A percentile compares a stretch with the other conserved stretches of the same genome.
These are phyloP conservation scores for Andrena praecox DNA, from an alignment of 2,888 invertebrate genomes.

Conservation along the genomic window DNA sequence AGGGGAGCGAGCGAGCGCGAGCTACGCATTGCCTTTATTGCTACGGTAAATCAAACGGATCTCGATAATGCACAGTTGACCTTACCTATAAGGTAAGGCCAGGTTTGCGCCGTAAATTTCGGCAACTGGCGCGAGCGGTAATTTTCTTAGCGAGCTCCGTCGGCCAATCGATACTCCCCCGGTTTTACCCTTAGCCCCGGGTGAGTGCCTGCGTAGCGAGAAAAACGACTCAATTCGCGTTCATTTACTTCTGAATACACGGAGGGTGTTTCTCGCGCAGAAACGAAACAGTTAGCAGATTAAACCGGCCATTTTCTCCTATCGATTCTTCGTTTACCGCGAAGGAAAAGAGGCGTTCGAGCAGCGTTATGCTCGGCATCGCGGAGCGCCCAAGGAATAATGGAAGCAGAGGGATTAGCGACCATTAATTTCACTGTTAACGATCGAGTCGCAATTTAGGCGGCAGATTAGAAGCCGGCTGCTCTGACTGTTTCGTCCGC, in stretches of 20 bases:
- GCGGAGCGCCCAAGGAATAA: neutral
- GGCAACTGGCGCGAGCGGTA: conserved; percentile 6
- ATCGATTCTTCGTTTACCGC: neutral
- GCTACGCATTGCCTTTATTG: conserved; percentile 63
- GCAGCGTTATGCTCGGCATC: neutral
- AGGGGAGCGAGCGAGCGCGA: conserved; percentile 8
- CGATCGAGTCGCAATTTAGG: conserved; percentile 17
- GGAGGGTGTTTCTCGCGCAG: neutral
- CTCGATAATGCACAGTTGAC: conserved; percentile 68
- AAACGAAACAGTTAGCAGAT: neutral
- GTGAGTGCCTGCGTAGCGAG: no score
- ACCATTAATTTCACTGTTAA: conserved; percentile 14
- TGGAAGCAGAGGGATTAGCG: conserved; percentile 6
- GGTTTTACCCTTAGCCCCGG: no score
- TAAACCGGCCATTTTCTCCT: no score
- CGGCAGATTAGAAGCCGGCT: conserved; percentile 29
- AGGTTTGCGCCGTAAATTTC: conserved; percentile 53
- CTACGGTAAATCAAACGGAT: conserved; percentile 65
- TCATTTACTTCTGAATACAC: no score
- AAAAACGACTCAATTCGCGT: no score
- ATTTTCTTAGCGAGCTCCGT: conserved; percentile 32
- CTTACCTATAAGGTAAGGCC: conserved; percentile 57
- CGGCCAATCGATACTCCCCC: neutral
- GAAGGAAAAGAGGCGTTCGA: neutral
- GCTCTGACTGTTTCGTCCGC: conserved; percentile 24